Evolutionary conservation across 2,113 vertebrate genomes (phyloP).

Genomic region (Neopipo cinnamomea): DNA sequence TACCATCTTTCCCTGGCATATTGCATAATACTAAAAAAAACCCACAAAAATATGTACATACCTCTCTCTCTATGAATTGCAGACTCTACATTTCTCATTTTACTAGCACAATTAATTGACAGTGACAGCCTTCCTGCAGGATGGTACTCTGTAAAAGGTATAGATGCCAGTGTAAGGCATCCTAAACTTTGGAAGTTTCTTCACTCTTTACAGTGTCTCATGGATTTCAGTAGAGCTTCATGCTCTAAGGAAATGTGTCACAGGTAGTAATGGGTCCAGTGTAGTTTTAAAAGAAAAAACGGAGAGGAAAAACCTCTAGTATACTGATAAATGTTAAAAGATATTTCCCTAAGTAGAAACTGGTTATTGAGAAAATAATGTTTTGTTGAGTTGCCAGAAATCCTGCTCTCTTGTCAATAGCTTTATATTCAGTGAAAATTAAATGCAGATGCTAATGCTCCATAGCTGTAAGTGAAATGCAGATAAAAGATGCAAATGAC

Average conservation of each 20-base stretch:
- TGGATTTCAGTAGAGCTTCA: neutral
- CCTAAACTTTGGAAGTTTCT: neutral
- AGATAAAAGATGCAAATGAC: neutral
- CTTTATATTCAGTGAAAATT: neutral
- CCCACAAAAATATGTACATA: fast-evolving
- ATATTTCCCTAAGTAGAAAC: neutral
- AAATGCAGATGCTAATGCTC: neutral
- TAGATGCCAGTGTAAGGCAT: neutral
- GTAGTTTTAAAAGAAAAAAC: neutral
- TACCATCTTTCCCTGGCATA: fast-evolving
- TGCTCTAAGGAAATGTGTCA: neutral
- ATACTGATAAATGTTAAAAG: neutral
- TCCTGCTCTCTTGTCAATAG: neutral
- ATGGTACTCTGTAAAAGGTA: neutral
- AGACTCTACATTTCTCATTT: neutral
- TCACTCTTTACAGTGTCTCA: neutral
- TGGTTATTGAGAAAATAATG: neutral
- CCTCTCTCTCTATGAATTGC: neutral
- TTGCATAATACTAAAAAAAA: neutral
- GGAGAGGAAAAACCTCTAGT: neutral
- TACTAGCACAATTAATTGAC: neutral
- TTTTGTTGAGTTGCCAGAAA: neutral
- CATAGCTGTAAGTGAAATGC: neutral
- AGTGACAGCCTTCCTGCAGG: neutral
- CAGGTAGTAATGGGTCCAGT: neutral